Evolutionary conservation across 2,888 invertebrate species (phyloP).

Genomic region (Ennomos quercinarius): DNA sequence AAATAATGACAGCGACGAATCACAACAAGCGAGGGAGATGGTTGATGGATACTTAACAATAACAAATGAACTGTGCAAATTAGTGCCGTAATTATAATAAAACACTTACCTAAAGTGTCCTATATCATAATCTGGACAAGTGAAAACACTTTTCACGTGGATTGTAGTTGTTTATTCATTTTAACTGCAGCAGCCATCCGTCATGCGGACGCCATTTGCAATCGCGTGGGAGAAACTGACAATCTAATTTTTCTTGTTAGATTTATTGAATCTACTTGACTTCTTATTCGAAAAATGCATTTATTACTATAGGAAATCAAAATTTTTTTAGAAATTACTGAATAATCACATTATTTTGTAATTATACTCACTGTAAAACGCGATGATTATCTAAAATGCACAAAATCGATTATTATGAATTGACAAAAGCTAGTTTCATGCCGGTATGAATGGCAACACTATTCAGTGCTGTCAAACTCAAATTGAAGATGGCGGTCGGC

Average conservation of each 20-base stretch:
- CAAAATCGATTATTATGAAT: too few relatives aligned
- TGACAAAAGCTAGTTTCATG: too few relatives aligned
- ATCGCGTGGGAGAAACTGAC: conserved; percentile 36
- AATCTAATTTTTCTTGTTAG: conserved; percentile 13
- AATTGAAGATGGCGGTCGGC: too few relatives aligned
- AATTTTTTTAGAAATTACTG: background rate
- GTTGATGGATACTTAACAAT: conserved; percentile 56
- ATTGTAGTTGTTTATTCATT: conserved; percentile 55
- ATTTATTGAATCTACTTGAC: background rate
- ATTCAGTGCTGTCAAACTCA: too few relatives aligned
- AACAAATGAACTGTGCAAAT: conserved; percentile 66
- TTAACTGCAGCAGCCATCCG: conserved; percentile 64
- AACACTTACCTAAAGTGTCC: conserved; percentile 51
- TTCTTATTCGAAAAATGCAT: background rate
- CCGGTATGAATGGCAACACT: too few relatives aligned
- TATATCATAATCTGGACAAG: conserved; percentile 31
- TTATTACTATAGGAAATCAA: background rate
- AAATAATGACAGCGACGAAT: conserved; percentile 79
- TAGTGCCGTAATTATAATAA: conserved; percentile 27
- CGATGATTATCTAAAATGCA: too few relatives aligned
- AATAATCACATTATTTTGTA: background rate
- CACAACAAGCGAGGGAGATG: conserved; percentile 80
- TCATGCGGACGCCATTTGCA: conserved; percentile 79
- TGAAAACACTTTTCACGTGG: conserved; percentile 29
- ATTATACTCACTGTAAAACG: too few relatives aligned